Evolutionary conservation across 2,113 vertebrate genomes (phyloP).

Genomic region (Atrichornis clamosus): DNA sequence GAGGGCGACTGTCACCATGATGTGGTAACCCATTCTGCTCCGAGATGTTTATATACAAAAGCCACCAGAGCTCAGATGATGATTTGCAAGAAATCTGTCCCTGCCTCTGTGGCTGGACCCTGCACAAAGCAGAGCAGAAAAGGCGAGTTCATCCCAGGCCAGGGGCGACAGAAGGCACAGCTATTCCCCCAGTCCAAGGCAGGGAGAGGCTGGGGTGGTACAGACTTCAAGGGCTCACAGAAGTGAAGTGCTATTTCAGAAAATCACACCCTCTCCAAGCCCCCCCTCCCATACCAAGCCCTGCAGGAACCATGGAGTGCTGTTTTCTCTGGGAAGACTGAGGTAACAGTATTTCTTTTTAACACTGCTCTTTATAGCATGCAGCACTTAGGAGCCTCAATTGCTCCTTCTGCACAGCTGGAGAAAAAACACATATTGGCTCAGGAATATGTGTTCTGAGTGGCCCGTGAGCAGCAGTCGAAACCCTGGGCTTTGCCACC

Average conservation of each 20-base stretch:
- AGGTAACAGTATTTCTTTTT: not conserved
- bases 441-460: accelerated
- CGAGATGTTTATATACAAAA: not conserved
- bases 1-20: not conserved
- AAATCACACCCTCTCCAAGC: not conserved
- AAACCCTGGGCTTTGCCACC: not conserved
- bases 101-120: not conserved
- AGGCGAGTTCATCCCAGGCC: not conserved
- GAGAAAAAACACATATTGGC: not conserved
- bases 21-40: not conserved
- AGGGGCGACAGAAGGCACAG: not conserved
- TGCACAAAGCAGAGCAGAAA: not conserved
- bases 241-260: not conserved
- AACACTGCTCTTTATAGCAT: not conserved
- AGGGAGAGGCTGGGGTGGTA: not conserved
- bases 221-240: not conserved
- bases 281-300: not conserved
- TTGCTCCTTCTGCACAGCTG: not conserved
- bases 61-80: not conserved
- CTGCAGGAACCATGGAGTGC: not conserved
- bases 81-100: not conserved
- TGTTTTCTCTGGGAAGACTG: not conserved
- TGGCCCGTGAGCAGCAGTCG: not conserved
- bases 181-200: not conserved
- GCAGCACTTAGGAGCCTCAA: not conserved